Conservation (phyloP, 2,797 vertebrate species). For the Acrocephalus scirpaceus region DNA sequence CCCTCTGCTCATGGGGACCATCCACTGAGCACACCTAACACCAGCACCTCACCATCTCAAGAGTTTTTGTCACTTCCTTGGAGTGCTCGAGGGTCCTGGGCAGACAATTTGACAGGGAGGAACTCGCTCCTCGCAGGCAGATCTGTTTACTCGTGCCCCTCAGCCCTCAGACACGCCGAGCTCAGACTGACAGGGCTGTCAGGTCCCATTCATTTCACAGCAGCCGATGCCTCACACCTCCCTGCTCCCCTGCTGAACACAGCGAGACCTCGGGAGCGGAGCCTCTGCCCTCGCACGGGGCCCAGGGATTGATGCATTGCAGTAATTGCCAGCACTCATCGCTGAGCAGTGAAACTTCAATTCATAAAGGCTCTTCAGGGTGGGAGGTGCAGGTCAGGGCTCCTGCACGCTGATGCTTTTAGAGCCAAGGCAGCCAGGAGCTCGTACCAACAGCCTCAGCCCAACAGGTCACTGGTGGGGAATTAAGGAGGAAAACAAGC, state of each 20-base stretch:
- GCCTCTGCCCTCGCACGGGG: background rate
- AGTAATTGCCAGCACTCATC: background rate
- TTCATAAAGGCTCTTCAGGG: slow-evolving; percentile 20
- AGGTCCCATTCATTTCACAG: slow-evolving; percentile 16
- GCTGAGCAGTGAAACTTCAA: background rate
- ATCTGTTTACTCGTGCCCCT: background rate
- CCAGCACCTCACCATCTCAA: background rate
- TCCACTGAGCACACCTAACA: background rate
- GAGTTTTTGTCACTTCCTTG: background rate
- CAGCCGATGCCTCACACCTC: background rate
- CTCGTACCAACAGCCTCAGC: background rate
- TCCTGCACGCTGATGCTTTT: background rate
- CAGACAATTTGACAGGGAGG: background rate
- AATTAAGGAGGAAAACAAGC: slow-evolving; percentile 21
- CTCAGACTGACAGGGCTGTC: background rate
- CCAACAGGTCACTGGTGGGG: background rate
- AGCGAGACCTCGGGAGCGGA: fast-evolving
- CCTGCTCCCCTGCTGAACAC: background rate
- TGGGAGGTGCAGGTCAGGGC: slow-evolving; percentile 1
- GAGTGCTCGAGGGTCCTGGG: background rate
- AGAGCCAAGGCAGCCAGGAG: background rate
- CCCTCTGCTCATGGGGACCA: background rate
- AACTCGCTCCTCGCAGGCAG: background rate
- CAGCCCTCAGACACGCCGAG: background rate
- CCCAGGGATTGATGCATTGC: slow-evolving; percentile 11